Evolutionary conservation across 1,140 invertebrate genomes (phyloP).

Genomic region (Lamellibrachia luymesi): DNA sequence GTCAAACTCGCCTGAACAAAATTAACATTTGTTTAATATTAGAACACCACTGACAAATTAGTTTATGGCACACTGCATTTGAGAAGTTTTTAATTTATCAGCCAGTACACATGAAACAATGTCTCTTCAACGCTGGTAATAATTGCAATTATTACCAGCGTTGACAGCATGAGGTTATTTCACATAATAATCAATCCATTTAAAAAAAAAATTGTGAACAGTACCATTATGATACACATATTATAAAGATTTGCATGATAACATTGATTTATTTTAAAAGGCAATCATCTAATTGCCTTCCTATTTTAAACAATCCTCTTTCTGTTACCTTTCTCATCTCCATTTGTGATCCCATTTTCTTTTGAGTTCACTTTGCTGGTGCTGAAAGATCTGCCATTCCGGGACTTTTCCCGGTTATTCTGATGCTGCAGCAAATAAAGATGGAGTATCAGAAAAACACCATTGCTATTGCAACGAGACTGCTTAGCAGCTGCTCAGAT

Average conservation of each 20-base stretch:
- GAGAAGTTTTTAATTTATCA: no score
- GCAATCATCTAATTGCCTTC: neutral
- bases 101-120: neutral
- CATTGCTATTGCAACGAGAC: neutral
- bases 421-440: neutral
- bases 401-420: neutral
- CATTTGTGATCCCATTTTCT: neutral
- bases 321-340: neutral
- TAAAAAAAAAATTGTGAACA: neutral
- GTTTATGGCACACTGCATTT: neutral
- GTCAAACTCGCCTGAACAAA: conserved; percentile 77
- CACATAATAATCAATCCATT: neutral
- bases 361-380: neutral
- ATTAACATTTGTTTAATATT: neutral
- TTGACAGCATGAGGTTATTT: neutral
- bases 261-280: neutral
- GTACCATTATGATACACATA: no score
- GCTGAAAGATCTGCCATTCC: neutral
- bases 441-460: neutral
- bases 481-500: neutral
- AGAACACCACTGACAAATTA: neutral
- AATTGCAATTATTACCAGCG: neutral
- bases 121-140: neutral
- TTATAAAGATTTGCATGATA: neutral
- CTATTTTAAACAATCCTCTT: neutral